Evolutionary conservation across 2,888 invertebrate genomes (phyloP).

Genomic region (Stictocephala bisonia): DNA sequence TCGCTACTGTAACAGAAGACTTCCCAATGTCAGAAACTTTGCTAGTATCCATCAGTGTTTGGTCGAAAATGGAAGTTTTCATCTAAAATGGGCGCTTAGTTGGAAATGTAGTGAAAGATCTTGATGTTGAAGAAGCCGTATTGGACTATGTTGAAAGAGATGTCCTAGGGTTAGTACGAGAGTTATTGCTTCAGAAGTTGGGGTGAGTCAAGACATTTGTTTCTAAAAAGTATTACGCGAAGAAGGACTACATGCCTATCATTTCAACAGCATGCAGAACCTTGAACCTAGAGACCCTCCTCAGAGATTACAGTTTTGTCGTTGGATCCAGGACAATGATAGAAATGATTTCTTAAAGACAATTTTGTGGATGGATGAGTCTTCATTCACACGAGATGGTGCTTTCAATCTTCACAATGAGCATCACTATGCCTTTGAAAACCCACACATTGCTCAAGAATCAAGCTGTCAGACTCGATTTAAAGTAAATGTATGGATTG

Average conservation of each 20-base stretch:
- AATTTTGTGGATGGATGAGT: conserved; percentile 15
- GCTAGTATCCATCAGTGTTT: background rate
- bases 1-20: conserved; percentile 12
- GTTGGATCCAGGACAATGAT: too few relatives aligned
- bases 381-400: conserved; percentile 16
- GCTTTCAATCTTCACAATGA: conserved; percentile 5
- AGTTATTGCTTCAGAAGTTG: background rate
- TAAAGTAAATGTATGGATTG: too few relatives aligned
- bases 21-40: conserved; percentile 15
- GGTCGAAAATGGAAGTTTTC: too few relatives aligned
- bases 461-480: too few relatives aligned
- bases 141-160: conserved; percentile 3
- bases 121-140: too few relatives aligned
- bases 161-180: conserved; percentile 4
- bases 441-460: conserved; percentile 6
- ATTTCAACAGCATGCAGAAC: conserved; percentile 6
- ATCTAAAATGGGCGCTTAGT: too few relatives aligned
- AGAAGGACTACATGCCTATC: conserved; percentile 11
- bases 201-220: conserved; percentile 4
- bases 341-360: too few relatives aligned
- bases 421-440: conserved; percentile 7
- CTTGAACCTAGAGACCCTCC: conserved; percentile 10
- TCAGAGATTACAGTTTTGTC: background rate
- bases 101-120: too few relatives aligned
- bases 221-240: background rate